These are phyloP conservation scores for Pollenia griseotomentosa DNA, from an alignment of 2,888 invertebrate genomes.

Conservation along the genomic window DNA sequence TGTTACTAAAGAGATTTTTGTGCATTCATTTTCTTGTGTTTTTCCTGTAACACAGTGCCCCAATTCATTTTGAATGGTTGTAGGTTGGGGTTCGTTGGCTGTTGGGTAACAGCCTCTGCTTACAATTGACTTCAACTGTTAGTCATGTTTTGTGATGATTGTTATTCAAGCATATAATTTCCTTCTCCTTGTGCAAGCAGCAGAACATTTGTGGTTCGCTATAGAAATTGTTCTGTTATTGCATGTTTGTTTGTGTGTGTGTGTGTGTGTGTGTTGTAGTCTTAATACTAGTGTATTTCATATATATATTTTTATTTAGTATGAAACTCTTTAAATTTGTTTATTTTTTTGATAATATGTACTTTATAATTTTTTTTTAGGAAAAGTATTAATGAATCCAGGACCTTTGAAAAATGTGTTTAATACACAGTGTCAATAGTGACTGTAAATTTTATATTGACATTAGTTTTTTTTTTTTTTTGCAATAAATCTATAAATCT, in stretches of 20 bases:
- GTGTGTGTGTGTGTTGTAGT: neutral
- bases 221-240: neutral
- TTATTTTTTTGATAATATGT: neutral
- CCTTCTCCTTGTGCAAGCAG: slow-evolving; percentile 37
- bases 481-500: no score
- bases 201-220: slow-evolving; percentile 31
- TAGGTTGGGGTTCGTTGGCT: slow-evolving; percentile 17
- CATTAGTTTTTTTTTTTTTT: no score
- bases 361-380: slow-evolving; percentile 14
- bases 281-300: neutral
- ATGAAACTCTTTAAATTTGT: neutral
- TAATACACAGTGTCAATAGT: neutral
- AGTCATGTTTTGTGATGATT: slow-evolving; percentile 62
- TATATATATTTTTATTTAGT: slow-evolving; percentile 27
- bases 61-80: slow-evolving; percentile 53
- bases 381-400: neutral
- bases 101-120: slow-evolving; percentile 25
- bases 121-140: slow-evolving; percentile 48
- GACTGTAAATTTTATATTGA: neutral
- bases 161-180: slow-evolving; percentile 68
- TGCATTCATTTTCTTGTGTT: slow-evolving; percentile 69
- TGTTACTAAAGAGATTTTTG: slow-evolving; percentile 53
- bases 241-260: slow-evolving; percentile 8
- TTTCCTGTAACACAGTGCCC: slow-evolving; percentile 62
- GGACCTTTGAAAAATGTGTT: neutral